Conservation (phyloP, 2,797 vertebrate genomes). For the Coregonus ussuriensis region DNA sequence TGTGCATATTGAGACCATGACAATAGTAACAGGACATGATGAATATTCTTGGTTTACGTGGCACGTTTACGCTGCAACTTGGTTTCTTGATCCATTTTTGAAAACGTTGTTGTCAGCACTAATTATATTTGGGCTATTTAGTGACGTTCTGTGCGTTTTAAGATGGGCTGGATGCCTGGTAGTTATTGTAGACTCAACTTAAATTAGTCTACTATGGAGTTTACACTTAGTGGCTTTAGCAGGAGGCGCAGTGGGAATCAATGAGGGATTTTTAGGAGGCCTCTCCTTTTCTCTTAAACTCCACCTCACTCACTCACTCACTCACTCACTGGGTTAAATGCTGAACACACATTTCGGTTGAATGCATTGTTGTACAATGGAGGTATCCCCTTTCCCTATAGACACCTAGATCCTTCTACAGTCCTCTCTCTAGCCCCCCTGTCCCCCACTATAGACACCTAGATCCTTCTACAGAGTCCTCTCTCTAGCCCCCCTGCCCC, state of each 20-base stretch:
- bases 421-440: too few relatives aligned
- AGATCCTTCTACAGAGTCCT: too few relatives aligned
- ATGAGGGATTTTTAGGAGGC: slow-evolving; percentile 54
- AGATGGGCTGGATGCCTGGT: slow-evolving; percentile 26
- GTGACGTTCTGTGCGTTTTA: slow-evolving; percentile 45
- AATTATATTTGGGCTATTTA: slow-evolving; percentile 37
- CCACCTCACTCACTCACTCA: slow-evolving; percentile 40
- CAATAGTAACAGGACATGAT: slow-evolving; percentile 61
- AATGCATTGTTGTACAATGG: not conserved
- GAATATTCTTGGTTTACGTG: slow-evolving; percentile 55
- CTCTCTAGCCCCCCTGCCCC: not conserved
- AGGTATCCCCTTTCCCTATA: too few relatives aligned
- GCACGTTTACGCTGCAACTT: slow-evolving; percentile 54
- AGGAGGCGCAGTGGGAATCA: slow-evolving; percentile 62
- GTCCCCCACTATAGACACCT: not conserved
- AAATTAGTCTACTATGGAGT: slow-evolving; percentile 56
- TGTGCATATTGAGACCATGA: slow-evolving; percentile 65
- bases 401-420: too few relatives aligned
- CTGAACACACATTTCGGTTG: too few relatives aligned
- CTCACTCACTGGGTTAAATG: not conserved
- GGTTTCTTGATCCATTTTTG: slow-evolving; percentile 48
- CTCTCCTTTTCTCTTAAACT: not conserved
- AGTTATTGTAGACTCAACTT: slow-evolving; percentile 45
- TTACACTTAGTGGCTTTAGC: too few relatives aligned
- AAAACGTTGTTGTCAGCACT: slow-evolving; percentile 48